These are phyloP conservation scores for Palaemon carinicauda DNA, from an alignment of 1,140 invertebrate species.

Conservation along the genomic window DNA sequence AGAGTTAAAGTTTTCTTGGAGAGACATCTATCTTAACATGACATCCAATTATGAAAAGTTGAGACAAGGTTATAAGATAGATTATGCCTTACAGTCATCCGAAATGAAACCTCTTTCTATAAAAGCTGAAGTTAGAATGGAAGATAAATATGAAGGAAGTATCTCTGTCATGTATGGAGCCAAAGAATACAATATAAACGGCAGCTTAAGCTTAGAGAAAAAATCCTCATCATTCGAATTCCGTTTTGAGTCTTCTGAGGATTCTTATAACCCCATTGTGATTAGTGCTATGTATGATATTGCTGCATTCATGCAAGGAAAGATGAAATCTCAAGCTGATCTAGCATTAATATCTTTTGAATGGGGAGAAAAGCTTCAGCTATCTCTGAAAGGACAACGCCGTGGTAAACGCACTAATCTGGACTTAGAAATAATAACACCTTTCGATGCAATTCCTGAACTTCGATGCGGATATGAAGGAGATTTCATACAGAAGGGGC, in stretches of 20 bases:
- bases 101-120: background rate
- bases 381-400: conserved; percentile 19
- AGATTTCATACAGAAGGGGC: background rate
- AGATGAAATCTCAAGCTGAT: conserved; percentile 6
- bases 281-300: conserved; percentile 25
- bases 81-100: background rate
- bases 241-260: conserved; percentile 10
- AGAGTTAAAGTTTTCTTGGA: no score
- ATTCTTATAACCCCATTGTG: conserved; percentile 5
- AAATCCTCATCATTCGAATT: background rate
- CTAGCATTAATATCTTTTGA: background rate
- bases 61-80: background rate
- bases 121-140: background rate
- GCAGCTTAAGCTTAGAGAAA: background rate
- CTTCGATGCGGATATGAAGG: conserved; percentile 15
- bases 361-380: conserved; percentile 14
- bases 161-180: background rate
- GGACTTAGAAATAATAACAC: background rate
- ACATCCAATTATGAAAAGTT: background rate
- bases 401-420: background rate
- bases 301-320: conserved; percentile 8
- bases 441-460: conserved; percentile 11
- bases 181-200: background rate
- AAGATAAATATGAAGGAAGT: background rate
- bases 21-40: no score